Evolutionary conservation across 2,113 vertebrate genomes (phyloP), one percentile per base, ranked within the genome.

Genomic region (Amblyornis subalaris): DNA sequence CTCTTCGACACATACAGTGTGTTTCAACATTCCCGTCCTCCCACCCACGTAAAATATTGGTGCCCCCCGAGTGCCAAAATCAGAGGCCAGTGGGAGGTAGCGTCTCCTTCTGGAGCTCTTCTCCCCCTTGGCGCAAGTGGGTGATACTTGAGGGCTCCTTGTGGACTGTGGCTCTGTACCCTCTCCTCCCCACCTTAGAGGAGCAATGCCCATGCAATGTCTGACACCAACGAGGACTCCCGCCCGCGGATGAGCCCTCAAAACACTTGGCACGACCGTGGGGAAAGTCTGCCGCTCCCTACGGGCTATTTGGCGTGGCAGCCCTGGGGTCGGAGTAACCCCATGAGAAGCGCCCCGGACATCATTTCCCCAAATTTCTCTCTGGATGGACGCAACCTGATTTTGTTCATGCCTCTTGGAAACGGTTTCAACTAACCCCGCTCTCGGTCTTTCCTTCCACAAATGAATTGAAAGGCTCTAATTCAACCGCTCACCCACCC

Each of bases 381-480:
- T 45, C 15, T 14, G 72, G 42, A 61, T 69, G 76, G 61, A 84
- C 74, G 73, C n/a, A 76, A 89, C 57, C 77, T 93, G 58, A 94
- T 93, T 92, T 94, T 48, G 14, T 65, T 92, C 57, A 51, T 50
- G 87, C 13, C 76, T 83, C 81, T 84, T 85, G 93, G 80, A 96
- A 97, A 96, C 35, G 9, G 69, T 54, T 96, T 79, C 72, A 61
- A 2, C 84, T 73, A 88, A 83, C 47, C 31, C 25, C 12, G 1
- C 26, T 92, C 48, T 44, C 22, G 15, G 62, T 54, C 47, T 60
- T 74, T 55, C 70, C 76, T 81, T 91, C 48, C 80, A 66, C 80
- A 65, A 69, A 85, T 42, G 77, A 93, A 92, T 55, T 75, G 91
- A 84, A 96, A 96, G 45, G 67, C 71, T 94, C 60, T 89, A 97